Conservation (phyloP, 2,113 vertebrate species). For the Globicephala melas region DNA sequence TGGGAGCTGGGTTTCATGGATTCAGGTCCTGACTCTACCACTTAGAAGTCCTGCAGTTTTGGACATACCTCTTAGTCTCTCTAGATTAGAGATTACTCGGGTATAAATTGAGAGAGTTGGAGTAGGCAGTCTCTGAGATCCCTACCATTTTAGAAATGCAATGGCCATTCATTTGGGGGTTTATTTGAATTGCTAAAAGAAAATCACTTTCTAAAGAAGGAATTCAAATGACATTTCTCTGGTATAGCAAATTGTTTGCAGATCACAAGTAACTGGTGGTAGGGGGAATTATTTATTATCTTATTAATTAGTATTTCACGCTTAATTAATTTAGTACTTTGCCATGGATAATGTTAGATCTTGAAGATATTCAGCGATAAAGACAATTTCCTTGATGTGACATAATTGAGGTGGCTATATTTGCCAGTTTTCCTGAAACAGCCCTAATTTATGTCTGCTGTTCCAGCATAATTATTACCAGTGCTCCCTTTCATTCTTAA, state of each 20-base stretch:
- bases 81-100: neutral
- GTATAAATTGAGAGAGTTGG: neutral
- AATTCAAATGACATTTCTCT: neutral
- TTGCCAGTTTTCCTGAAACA: constrained; percentile 10
- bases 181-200: constrained; percentile 20
- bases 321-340: constrained; percentile 24
- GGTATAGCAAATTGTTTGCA: neutral
- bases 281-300: constrained; percentile 16
- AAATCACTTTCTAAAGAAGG: neutral
- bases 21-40: neutral
- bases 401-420: neutral
- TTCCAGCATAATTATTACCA: neutral
- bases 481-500: constrained; percentile 37
- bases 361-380: neutral
- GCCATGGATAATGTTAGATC: neutral
- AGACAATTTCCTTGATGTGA: neutral
- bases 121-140: neutral
- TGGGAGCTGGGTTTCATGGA: neutral
- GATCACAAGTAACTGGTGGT: neutral
- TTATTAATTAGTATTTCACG: constrained; percentile 6
- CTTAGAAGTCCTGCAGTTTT: neutral
- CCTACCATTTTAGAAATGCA: neutral
- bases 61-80: neutral
- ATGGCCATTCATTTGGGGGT: neutral
- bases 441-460: constrained; percentile 22